These are phyloP conservation scores for Apodemus speciosus DNA, from an alignment of 2,113 vertebrate species.

Conservation along the genomic window DNA sequence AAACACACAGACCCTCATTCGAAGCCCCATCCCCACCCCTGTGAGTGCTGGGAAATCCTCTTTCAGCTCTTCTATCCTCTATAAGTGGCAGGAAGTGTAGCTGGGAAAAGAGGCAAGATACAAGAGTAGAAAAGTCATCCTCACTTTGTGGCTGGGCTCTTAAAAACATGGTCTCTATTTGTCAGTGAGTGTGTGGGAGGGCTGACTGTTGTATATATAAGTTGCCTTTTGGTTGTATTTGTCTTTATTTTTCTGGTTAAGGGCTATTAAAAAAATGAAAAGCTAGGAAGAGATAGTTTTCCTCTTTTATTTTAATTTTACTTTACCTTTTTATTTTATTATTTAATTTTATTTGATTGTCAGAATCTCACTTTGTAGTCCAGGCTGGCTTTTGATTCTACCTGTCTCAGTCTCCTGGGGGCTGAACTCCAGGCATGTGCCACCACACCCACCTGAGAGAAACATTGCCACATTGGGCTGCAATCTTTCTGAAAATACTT, in stretches of 20 bases:
- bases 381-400: background rate
- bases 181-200: background rate
- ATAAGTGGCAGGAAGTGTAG: accelerated
- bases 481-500: background rate
- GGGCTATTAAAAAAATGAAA: background rate
- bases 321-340: background rate
- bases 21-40: background rate
- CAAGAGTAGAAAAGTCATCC: background rate
- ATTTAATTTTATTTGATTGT: background rate
- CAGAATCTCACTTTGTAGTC: background rate
- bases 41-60: background rate
- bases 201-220: no score
- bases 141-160: background rate
- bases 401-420: background rate
- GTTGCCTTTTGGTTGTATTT: background rate
- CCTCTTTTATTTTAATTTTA: background rate
- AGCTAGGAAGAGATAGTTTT: background rate
- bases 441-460: background rate
- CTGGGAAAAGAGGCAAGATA: background rate
- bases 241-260: background rate
- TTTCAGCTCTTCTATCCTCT: background rate
- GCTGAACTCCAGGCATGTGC: background rate
- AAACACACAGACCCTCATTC: background rate
- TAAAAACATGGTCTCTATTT: background rate
- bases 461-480: background rate